Percentiles rank a stretch among this genome's conserved stretches.
These are phyloP conservation scores for Silurus lanzhouensis DNA, from an alignment of 2,797 vertebrate species.

Conservation along the genomic window DNA sequence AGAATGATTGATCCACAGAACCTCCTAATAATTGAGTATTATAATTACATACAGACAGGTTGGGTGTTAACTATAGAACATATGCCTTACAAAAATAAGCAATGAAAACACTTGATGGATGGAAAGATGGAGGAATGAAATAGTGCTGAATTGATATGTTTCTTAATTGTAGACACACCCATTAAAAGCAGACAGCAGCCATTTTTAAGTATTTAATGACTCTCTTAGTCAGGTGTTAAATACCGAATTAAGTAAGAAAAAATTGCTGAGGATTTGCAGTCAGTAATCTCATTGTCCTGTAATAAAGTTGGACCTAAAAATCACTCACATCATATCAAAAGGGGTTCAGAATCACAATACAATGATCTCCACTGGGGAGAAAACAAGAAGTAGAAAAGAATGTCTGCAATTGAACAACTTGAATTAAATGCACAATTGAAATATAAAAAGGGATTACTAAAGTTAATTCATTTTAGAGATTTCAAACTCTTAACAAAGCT, in stretches of 20 bases:
- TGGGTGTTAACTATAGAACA: not conserved
- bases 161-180: constrained; percentile 51
- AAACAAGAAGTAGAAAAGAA: not conserved
- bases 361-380: not conserved
- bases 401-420: too few species aligned
- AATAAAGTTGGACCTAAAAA: not conserved
- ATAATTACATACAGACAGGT: not conserved
- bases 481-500: not conserved
- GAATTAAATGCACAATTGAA: not conserved
- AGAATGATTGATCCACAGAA: not conserved
- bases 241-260: constrained; percentile 2
- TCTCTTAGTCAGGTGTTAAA: constrained; percentile 15
- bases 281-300: not conserved
- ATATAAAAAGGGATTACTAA: not conserved
- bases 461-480: not conserved
- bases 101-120: not conserved
- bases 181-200: constrained; percentile 59
- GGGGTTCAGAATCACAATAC: not conserved
- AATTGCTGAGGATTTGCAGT: not conserved
- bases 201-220: constrained; percentile 61
- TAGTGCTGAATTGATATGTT: not conserved
- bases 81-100: not conserved
- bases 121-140: too few species aligned
- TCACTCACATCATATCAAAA: not conserved
- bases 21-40: not conserved